These are phyloP conservation scores for Plebejus melissa DNA, from an alignment of 2,888 invertebrate genomes.

Conservation along the genomic window DNA sequence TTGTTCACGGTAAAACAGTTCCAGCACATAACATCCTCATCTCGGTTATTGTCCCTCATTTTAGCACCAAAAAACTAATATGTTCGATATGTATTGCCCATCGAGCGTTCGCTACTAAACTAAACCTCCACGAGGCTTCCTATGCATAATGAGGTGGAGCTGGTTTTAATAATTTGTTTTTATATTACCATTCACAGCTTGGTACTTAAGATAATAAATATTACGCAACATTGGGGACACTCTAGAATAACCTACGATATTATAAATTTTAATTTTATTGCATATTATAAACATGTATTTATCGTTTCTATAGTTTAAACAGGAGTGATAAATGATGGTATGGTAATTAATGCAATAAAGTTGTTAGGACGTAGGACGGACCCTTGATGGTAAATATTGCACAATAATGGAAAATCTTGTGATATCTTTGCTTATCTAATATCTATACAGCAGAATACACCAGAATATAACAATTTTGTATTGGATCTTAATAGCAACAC, in stretches of 20 bases:
- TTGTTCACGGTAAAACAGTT: constrained; percentile 56
- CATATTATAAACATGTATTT: constrained; percentile 5
- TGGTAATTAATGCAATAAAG: background rate
- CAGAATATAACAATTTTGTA: background rate
- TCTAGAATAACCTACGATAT: constrained; percentile 24
- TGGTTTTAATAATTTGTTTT: constrained; percentile 28
- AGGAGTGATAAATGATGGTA: constrained; percentile 4
- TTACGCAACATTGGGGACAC: constrained; percentile 21
- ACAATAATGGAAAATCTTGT: background rate
- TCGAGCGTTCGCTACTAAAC: constrained; percentile 5
- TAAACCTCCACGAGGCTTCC: constrained; percentile 12
- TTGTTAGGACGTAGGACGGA: background rate
- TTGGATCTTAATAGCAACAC: background rate
- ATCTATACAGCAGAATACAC: background rate
- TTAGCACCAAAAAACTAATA: background rate
- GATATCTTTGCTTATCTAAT: background rate
- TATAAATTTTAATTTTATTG: constrained; percentile 23
- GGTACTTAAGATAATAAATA: constrained; percentile 17
- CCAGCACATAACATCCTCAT: constrained; percentile 58
- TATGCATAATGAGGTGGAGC: constrained; percentile 20
- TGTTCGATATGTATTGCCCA: background rate
- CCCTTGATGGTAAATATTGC: constrained; percentile 4
- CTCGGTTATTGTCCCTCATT: constrained; percentile 35
- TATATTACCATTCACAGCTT: constrained; percentile 20
- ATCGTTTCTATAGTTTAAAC: background rate